Base-by-base conservation (phyloP, 2,113 vertebrate species). In the Sciurus niger region DNA sequence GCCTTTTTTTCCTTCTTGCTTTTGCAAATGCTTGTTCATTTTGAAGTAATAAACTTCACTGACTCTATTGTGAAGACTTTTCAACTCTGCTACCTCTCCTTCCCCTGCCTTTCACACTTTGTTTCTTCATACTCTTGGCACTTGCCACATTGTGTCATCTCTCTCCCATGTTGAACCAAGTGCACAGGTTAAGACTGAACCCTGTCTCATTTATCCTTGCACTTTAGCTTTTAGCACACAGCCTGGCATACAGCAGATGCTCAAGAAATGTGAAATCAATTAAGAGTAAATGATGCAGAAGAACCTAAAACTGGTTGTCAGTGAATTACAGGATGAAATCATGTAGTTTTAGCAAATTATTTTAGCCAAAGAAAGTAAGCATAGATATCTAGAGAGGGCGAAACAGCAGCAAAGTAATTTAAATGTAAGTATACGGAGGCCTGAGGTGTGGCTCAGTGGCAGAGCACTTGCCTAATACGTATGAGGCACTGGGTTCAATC, bases 351-450 rank as follows among this genome's bases (percentile, higher is more conserved):
- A 90, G 46, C 53, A 95, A 68, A 34, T 51, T 40, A 67, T 92
- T 79, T 86, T 96, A 92, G 79, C 28, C n/a, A 67, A 84, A 94
- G 37, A 88, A 88, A 90, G 82, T 55, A 82, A 90, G 76, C 88
- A 46, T 4, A 85, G 79, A 30, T 93, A 34, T 67, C 17, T 78
- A 77, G 37, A 18, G 53, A 79, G 92, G 46, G 28, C n/a, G 43
- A 40, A 78, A 60, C 37, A 91, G 53, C 46, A 86, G 24, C 88
- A 95, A 93, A 84, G 34, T n/a, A 46, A 17, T 72, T 93, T 91
- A 88, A 92, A 60, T 96, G 40, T 88, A 48, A 85, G 14, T 92
- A 17, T 87, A 53, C 93, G 87, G 67, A 7, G 20, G 55, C 6
- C 55, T 22, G 55, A 20, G 55, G 55, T 20, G 8, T 22, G 20